Base-by-base conservation (phyloP, 2,888 invertebrate species). In the Xiphydria camelus region DNA sequence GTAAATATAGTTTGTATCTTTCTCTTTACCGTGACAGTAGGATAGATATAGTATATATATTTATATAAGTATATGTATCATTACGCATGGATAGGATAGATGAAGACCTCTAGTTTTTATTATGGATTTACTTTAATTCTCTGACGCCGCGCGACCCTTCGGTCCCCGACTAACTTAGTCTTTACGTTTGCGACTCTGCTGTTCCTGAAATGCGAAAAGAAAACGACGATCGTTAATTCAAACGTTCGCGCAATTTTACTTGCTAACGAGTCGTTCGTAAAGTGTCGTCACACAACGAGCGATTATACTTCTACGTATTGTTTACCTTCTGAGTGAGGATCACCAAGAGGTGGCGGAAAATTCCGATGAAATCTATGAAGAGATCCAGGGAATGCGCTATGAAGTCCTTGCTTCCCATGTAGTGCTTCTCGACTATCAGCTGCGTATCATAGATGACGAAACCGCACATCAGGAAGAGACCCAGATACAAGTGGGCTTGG, bases 371-470 rank as follows among this genome's bases (percentile, higher is more conserved):
- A 77, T 98, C 97, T 68, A 97, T 86, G 82, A 98, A 97, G 53
- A 98, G 80, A 70, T 95, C 93, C 58, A 98, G 81, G 9, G 94
- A 88, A 76, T 97, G 96, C 75, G 85, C 83, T 56, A 98, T 88
- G 75, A 91, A 96, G 78, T 98, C 97, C 73, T 88, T 90, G 80
- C 85, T 94, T 49, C 97, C 96, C 77, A 83, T 82, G 53, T 92
- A 85, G 59, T 88, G 85, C 76, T 96, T 96, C 77, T 95, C 95
- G 64, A 97, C 88, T 59, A 97, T 96, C 57, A 92, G 79, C 78
- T 97, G 97, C n/a, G 98, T 99, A 77, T 98, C 98, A 68, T 91
- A 98, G 53, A 98, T 81, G 9, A 99, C 87, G 77, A 97, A 98
- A 45, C 89, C 94, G 70, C 94, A 95, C 90, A 97, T 94, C 32